These are phyloP conservation scores for Sigmodon hispidus DNA, from an alignment of 2,113 vertebrate species.

Conservation along the genomic window DNA sequence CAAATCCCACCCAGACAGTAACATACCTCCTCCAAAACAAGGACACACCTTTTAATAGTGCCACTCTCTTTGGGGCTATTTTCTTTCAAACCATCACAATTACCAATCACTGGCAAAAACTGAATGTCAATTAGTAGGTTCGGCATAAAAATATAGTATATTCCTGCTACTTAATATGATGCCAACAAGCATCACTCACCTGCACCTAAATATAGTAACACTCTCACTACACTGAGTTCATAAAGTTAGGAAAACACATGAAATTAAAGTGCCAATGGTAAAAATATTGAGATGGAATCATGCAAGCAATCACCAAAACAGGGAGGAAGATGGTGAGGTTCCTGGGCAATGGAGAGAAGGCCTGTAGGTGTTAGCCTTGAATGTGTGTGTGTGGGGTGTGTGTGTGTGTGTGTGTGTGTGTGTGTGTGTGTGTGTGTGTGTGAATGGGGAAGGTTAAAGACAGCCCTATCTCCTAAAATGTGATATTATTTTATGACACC, in stretches of 20 bases:
- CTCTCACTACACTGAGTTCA: no score
- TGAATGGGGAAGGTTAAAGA: neutral
- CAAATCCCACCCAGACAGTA: neutral
- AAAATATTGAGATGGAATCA: neutral
- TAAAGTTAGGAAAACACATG: neutral
- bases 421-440: neutral
- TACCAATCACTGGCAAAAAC: neutral
- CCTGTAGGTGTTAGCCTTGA: neutral
- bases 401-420: neutral
- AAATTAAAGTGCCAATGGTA: neutral
- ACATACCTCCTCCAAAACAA: neutral
- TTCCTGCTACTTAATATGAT: neutral
- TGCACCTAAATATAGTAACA: neutral
- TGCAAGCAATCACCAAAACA: neutral
- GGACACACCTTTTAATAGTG: neutral
- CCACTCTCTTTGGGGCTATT: neutral
- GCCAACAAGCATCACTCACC: neutral
- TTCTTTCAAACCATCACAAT: neutral
- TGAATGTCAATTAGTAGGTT: neutral
- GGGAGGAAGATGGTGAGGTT: neutral
- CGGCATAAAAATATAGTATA: neutral
- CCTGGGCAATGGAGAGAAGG: neutral
- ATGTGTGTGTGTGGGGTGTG: no score
- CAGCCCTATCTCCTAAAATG: neutral
- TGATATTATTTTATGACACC: neutral